Evolutionary conservation across 2,797 vertebrate genomes (phyloP), one percentile per base, ranked within the genome.

Genomic region (Myotis vivesi): DNA sequence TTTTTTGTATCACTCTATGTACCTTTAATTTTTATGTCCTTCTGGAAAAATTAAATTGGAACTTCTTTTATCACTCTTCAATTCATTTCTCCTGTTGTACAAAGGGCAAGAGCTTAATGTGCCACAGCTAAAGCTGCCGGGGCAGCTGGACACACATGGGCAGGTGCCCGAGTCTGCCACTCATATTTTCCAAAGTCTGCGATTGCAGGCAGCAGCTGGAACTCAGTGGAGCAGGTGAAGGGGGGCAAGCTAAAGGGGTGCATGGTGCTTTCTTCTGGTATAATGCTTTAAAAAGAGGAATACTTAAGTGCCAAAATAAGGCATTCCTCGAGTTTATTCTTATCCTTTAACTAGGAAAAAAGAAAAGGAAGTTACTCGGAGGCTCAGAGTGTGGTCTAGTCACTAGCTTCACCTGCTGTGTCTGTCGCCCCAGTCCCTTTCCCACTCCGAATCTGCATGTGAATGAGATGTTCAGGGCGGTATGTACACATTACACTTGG

Each of bases 141-240:
- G 97, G 95, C 97, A 96, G 97, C 97, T 97, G 96, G 94, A 93
- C 97, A 97, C 93, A 97, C 97, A 97, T 76, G 94, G 95, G 91
- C 96, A 95, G 94, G 91, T 72, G 93, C 94, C 91, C 20, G 12
- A 33, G 71, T 69, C 93, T 72, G 76, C 73, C 79, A 91, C 46
- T 75, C 57, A 80, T 46, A 64, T 76, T 68, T 91, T 95, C 95
- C 96, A 96, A 88, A 95, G 93, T 59, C 82, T 9, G 28, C 0
- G 4, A 38, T 53, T 22, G 0, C 4, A 36, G 62, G 57, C 59
- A 69, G 83, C 76, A 88, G 85, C 90, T 87, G 89, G 84, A 94
- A 69, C 38, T 82, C 17, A 0, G 33, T 4, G 22, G 57, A 77
- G 71, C 55, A 73, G 83, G 71, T 62, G 46, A 68, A 16, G n/a